phyloP scores from a whole-genome alignment of 2,113 vertebrate species.

The Struthidea cinerea region DNA sequence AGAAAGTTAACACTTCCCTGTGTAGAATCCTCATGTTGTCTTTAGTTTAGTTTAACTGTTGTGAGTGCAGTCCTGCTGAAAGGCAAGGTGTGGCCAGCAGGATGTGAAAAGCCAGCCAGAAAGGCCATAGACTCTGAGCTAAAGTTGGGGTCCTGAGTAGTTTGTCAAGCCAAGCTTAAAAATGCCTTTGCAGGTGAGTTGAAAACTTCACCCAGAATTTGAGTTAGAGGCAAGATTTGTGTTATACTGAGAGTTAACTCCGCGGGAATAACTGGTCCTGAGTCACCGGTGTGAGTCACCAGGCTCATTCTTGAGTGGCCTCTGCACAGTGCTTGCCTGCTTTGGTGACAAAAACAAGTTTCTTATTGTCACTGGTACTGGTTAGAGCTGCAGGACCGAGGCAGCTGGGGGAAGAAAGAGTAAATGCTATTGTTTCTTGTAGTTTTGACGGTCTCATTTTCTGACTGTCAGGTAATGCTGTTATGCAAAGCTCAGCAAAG shows the following conservation, averaged over 20 bases:
- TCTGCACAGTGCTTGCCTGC: neutral
- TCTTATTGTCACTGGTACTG: neutral
- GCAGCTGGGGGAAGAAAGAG: neutral
- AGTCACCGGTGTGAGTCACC: neutral
- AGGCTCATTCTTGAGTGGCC: neutral
- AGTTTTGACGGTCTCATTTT: neutral
- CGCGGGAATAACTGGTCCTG: neutral
- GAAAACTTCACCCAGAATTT: neutral
- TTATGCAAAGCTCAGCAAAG: neutral
- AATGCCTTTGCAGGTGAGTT: neutral
- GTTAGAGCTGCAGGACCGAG: neutral
- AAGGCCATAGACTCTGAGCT: neutral
- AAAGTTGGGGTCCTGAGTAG: neutral
- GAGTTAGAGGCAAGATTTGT: neutral
- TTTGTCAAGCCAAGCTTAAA: neutral
- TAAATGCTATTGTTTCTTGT: neutral
- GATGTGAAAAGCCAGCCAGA: neutral
- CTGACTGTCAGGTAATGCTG: neutral
- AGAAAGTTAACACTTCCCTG: neutral
- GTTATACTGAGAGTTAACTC: neutral
- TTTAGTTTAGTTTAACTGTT: neutral
- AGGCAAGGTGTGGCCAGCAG: accelerated
- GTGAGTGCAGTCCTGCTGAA: neutral
- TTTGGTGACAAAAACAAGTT: neutral
- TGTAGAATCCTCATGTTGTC: neutral